Evolutionary conservation across 1,140 invertebrate genomes (phyloP).

Genomic region (Stenopsyche tienmushanensis): DNA sequence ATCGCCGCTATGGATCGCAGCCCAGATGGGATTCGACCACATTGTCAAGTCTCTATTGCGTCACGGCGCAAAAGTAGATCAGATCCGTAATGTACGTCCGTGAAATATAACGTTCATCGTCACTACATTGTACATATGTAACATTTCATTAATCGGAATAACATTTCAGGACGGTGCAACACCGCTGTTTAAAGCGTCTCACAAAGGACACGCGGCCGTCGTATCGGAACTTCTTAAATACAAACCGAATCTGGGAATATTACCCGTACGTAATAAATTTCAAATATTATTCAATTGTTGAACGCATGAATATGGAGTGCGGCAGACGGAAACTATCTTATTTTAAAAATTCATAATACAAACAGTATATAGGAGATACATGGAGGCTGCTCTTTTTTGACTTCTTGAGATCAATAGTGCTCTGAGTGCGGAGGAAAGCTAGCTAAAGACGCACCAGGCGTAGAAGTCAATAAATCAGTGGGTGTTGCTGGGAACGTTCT

Average conservation of each 20-base stretch:
- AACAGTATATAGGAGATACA: no score
- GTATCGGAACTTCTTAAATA: constrained; percentile 81
- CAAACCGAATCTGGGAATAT: constrained; percentile 73
- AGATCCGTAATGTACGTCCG: constrained; percentile 70
- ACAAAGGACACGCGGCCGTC: constrained; percentile 89
- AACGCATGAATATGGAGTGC: no score
- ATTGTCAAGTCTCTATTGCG: constrained; percentile 76
- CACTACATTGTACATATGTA: neutral
- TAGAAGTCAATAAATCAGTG: no score
- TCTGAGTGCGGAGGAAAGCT: no score
- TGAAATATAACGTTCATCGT: neutral
- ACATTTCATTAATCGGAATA: no score
- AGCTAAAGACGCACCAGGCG: no score
- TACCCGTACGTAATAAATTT: constrained; percentile 69
- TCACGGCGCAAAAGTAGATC: constrained; percentile 77
- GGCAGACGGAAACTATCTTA: no score
- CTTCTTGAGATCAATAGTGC: no score
- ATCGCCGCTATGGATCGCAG: constrained; percentile 88
- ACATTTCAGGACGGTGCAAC: constrained; percentile 85
- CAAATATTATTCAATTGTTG: neutral
- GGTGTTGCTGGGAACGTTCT: no score
- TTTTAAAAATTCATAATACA: no score
- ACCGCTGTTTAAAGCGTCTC: constrained; percentile 87
- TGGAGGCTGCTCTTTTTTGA: no score
- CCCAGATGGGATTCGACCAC: constrained; percentile 88